Evolutionary conservation across 2,888 invertebrate genomes (phyloP), one percentile per base, ranked within the genome.

Genomic region (Chrysopilus asiliformis): DNA sequence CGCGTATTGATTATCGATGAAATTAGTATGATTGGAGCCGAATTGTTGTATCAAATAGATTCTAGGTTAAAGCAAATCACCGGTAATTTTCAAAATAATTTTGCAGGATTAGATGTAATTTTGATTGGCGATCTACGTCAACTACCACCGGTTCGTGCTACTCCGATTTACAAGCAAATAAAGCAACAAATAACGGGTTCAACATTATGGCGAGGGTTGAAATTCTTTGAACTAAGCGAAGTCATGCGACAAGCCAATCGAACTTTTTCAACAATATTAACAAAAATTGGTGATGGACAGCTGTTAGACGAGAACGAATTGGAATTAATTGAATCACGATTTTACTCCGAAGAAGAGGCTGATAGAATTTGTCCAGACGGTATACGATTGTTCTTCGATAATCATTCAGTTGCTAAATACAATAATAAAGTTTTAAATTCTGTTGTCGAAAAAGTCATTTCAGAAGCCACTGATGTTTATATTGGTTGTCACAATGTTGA

Each of bases 51-150:
- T 10, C 38, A 52, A 36, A 50, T 57, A 24, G 49, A 55, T 47
- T 15, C 41, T 12, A 26, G 56, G 13, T 36, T 58, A 27, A 53
- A 53, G 37, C 53, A 57, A 48, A 56, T 58, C 6, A 55, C 52
- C 22, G 52, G 51, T 9, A 44, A 48, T 40, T 50, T 44, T 39
- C 27, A 49, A 5, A 42, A 19, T n/a, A 36, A 48, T 46, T 58
- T 58, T 43, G 56, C 53, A 19, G 53, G 56, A 24, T 26, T 55
- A 15, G 49, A 57, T 38, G 34, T 59, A 1, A 53, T 58, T 42
- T 48, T 57, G 3, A 50, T 52, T 42, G 55, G 55, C 14, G 22
- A 22, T 22, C 10, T 22, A 22, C 22, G 10, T 7, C 22, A 22
- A 10, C 22, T 22, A 22, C 22, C 22, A 10, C 22, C 22, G 10